Evolutionary conservation across 1,140 invertebrate genomes (phyloP).

Genomic region (Limonius californicus): DNA sequence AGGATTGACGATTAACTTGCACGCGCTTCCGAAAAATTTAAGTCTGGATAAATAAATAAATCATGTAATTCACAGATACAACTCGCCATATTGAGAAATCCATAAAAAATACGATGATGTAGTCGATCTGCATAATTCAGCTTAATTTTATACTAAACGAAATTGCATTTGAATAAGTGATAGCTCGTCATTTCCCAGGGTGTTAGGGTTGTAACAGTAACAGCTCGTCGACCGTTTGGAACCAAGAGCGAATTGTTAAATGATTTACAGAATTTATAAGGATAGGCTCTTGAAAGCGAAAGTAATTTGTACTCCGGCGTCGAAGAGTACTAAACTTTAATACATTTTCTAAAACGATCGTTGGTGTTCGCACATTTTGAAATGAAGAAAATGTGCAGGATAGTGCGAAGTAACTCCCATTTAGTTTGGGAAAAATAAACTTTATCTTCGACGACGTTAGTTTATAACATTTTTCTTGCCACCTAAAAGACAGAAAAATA

Average conservation of each 20-base stretch:
- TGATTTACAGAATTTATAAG: constrained; percentile 4
- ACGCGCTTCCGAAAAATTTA: too few relatives aligned
- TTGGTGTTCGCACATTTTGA: neutral
- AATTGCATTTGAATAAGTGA: constrained; percentile 33
- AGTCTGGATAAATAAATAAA: too few relatives aligned
- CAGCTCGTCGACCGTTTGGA: neutral
- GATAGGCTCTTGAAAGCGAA: neutral
- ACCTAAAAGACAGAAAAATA: too few relatives aligned
- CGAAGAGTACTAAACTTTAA: neutral
- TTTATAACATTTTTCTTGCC: too few relatives aligned
- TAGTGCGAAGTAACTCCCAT: neutral
- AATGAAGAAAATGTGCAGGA: neutral
- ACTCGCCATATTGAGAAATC: neutral
- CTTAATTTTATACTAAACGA: constrained; percentile 28
- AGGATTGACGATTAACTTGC: too few relatives aligned
- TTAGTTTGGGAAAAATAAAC: neutral
- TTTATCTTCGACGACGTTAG: too few relatives aligned
- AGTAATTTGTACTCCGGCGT: neutral
- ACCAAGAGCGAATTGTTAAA: constrained; percentile 8
- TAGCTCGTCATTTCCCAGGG: constrained; percentile 28
- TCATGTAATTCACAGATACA: too few relatives aligned
- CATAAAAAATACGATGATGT: neutral
- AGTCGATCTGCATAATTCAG: constrained; percentile 24
- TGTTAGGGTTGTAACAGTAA: constrained; percentile 17
- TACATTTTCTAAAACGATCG: neutral